Base-by-base conservation (phyloP, 2,113 vertebrate genomes). In the Petromus typicus region DNA sequence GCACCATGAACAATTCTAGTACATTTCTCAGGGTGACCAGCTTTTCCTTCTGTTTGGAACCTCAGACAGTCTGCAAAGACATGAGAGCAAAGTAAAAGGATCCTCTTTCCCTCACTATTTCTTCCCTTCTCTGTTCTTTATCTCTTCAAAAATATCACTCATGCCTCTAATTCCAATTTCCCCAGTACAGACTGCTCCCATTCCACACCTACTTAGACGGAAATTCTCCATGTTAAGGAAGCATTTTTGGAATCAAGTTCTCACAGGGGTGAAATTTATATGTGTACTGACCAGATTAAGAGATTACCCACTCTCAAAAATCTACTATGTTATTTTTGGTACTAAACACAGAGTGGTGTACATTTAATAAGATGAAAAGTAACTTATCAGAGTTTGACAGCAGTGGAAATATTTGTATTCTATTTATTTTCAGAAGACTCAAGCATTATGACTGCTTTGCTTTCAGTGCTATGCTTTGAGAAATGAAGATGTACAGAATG, bases 371-470 rank as follows among this genome's bases (percentile, higher is more conserved):
- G 16, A 76, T 48, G 40, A 89, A 93, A 54, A 51, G 56, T 80
- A 89, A 79, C 88, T 80, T 67, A 57, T 73, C 13, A 94, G 4
- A 73, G 22, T 82, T 95, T 66, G 90, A 51, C 48, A 67, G 32
- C 95, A 63, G 54, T 64, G 14, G 25, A 83, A 66, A 17, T 20
- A 48, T 80, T 91, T 86, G 7, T 23, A 51, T 92, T 85, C 92
- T 54, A 40, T 51, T 86, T 56, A 30, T 10, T 91, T 93, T 94
- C 94, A 63, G n/a, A 22, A 67, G 54, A 90, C 43, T 83, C 95
- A 2, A 83, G 75, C 95, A 89, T 64, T 95, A 86, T 84, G 22
- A 86, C 81, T 86, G 43, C 18, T 11, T 88, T 23, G 14, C 71
- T 88, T 87, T 90, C 45, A 78, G 14, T 67, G 48, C 51, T 94